Evolutionary conservation across 2,797 vertebrate genomes (phyloP), one percentile per base, ranked within the genome.

Genomic region (Etheostoma perlongum): DNA sequence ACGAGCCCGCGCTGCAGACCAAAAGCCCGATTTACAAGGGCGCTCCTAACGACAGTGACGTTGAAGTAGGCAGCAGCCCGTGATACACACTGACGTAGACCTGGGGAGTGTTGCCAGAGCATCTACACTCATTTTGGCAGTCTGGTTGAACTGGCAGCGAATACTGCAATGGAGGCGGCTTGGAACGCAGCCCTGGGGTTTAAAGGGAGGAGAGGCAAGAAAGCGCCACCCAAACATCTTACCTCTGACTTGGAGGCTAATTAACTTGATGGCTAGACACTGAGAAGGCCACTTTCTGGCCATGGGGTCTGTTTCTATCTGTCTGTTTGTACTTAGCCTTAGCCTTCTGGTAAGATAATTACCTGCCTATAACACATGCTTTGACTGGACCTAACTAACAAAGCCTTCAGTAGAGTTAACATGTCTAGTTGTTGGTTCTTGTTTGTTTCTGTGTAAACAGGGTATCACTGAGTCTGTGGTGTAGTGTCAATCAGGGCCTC

Each of bases 11-110:
- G 0, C 79, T 88, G 66, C 89, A 91, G 63, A 87, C 78, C 81
- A 95, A 96, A 67, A 90, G 81, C 76, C 94, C 92, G 0, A 95
- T 95, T 70, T 95, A 95, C 88, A 86, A 44, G 1, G 92, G 79
- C 0, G 86, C 79, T 0, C 79, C 86, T 0, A 77, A 85, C 4
- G 89, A 95, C 57, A 94, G 93, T 3, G 94, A 95, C 21, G 2
- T 68, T 27, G 95, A 95, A 18, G 88, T 74, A 0, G 89, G 82
- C 79, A 79, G 80, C 83, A 93, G 90, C 72, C 91, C 93, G 67
- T 95, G 91, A 95, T 85, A 10, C 23, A 5, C 48, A 67, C 67
- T 21, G n/a, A 60, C 15, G 1, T 5, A 25, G 55, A 46, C 83
- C 53, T 16, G 40, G 76, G 75, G 70, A 47, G 66, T 2, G 65